These are phyloP conservation scores for Sminthurinus aureus DNA, from an alignment of 2,888 invertebrate genomes.

Conservation along the genomic window DNA sequence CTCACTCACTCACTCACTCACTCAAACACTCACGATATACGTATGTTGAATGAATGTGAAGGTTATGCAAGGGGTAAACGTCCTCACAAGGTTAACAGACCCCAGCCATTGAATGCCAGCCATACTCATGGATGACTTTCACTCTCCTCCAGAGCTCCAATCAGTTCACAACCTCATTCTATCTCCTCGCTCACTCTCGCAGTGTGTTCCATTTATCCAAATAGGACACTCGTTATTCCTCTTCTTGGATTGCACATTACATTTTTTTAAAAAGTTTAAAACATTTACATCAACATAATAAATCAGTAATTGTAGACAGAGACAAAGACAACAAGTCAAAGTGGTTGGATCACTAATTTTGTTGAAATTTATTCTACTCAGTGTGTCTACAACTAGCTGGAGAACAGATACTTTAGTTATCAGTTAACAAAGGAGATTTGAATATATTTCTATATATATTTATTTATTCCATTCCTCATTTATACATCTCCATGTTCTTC, in stretches of 20 bases:
- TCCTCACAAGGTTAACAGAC: slow-evolving; percentile 47
- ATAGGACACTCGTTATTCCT: slow-evolving; percentile 27
- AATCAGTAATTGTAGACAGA: too few species aligned
- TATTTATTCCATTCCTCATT: too few species aligned
- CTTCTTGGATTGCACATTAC: background rate
- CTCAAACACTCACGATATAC: background rate
- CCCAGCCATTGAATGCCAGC: slow-evolving; percentile 30
- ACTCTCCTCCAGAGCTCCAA: slow-evolving; percentile 43
- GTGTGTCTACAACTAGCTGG: too few species aligned
- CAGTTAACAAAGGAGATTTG: too few species aligned
- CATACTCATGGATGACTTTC: slow-evolving; percentile 33
- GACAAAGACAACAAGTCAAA: too few species aligned
- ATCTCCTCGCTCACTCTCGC: slow-evolving; percentile 29
- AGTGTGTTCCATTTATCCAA: slow-evolving; percentile 35
- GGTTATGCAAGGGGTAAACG: slow-evolving; percentile 46
- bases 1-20: background rate
- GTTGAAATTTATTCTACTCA: background rate
- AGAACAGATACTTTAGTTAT: too few species aligned
- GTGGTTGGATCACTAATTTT: background rate
- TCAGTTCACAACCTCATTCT: slow-evolving; percentile 41
- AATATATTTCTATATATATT: too few species aligned
- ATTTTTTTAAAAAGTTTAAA: background rate
- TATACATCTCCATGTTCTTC: too few species aligned
- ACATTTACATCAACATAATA: too few species aligned
- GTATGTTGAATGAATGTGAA: slow-evolving; percentile 41